Evolutionary conservation across 2,888 invertebrate species (phyloP), one percentile per base, ranked within the genome.

Genomic region (Athetis lepigone): DNA sequence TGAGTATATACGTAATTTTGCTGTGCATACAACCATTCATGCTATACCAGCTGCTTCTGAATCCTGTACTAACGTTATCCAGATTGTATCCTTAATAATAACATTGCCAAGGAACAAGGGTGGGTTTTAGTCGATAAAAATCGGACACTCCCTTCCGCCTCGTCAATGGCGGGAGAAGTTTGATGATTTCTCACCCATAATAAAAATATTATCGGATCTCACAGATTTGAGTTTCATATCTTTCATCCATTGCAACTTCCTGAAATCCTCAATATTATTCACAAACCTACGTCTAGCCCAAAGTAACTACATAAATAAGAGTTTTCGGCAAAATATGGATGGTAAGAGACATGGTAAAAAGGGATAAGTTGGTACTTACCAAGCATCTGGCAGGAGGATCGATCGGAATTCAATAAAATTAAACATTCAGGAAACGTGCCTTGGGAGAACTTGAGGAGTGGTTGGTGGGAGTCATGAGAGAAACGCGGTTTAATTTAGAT

Each of bases 331-430:
- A 77, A 70, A 73, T 75, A 74, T 74, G 65, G 62, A 71, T 70
- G 64, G 66, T 70, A 75, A 79, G 66, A 62, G 68, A 65, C 65
- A 58, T 62, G 64, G 61, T 73, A 73, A 79, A 71, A 60, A 68
- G 77, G 70, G 75, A 76, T 80, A 79, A 80, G 73, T 77, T 27
- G 67, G 76, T 76, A 74, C 74, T 81, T 81, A 72, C 69, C 58
- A 76, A 85, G 80, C 88, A 87, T 88, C 82, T 86, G 87, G 78
- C 71, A 80, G 50, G 19, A 67, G 75, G 84, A 87, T 88, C 89
- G 88, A 92, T 91, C 84, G 88, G 86, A 90, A 89, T 91, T 89
- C 90, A 87, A 91, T 91, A 89, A 90, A 90, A 92, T 92, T 91
- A 91, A 90, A 89, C 83, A 91, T 92, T 91, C 91, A 90, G 85